Evolutionary conservation across 2,797 vertebrate genomes (phyloP), one percentile per base, ranked within the genome.

Genomic region (Intellagama lesueurii): DNA sequence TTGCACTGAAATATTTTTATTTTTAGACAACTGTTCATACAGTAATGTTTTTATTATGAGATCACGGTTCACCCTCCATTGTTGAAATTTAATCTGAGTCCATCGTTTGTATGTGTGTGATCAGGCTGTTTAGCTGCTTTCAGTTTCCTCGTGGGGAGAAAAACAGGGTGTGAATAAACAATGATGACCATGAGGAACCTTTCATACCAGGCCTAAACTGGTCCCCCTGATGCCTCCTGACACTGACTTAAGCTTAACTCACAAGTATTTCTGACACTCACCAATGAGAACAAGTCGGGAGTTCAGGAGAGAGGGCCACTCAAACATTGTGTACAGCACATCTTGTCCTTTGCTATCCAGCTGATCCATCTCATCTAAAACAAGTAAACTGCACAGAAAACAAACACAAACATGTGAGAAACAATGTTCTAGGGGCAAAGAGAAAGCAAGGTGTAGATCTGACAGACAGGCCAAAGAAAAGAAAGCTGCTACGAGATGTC

Each of bases 351-450:
- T 99, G 91, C 98, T 99, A 95, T 99, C 98, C 96, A 99, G 96
- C 95, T 99, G 99, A 92, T 99, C 99, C 98, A 99, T 97, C 94
- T 99, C 99, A 19, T 99, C 99, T 95, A 99, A 94, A 87, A 99
- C 98, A 91, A 99, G 94, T 19, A 99, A 95, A 2, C 99, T 99
- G 94, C 0, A 14, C 0, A 72, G 4, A 87, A 12, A 75, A 83
- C 93, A 47, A 81, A 77, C 40, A 69, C 28, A 14, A 85, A 3
- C 6, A 4, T 0, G 0, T 5, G 1, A 82, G 28, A 22, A 87
- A 0, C 11, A 83, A 11, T 11, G 35, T 49, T 40, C 32, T 35
- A 9, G 24, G 5, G 68, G 4, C 32, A 60, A 60, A 17, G 52
- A 68, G 5, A 73, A 76, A 66, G 75, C 7, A 69, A n/a, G 12